Percentiles rank a stretch among this genome's conserved stretches.
These are phyloP conservation scores for Heterotilapia buettikoferi DNA, from an alignment of 2,113 vertebrate species.

Conservation along the genomic window DNA sequence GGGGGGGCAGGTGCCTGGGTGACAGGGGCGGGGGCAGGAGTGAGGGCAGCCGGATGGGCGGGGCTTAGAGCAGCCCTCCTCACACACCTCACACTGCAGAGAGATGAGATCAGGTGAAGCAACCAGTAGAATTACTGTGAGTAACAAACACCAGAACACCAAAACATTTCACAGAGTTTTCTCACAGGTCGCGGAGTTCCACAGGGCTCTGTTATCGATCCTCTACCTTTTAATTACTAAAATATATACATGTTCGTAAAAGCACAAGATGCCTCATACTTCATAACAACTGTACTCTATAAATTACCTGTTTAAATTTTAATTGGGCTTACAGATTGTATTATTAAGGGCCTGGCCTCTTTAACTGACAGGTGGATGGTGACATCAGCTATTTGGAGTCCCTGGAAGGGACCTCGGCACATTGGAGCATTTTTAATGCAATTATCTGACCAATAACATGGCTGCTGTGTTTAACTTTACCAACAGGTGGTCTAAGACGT, in stretches of 20 bases:
- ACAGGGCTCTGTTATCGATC: not conserved
- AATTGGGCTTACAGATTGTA: rapidly evolving
- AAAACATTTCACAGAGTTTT: rapidly evolving
- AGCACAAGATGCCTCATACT: rapidly evolving
- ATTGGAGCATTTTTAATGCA: rapidly evolving
- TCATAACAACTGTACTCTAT: not conserved
- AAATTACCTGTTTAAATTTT: rapidly evolving
- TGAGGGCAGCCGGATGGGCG: constrained; percentile 53
- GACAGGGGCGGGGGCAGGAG: constrained; percentile 47
- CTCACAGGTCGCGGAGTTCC: rapidly evolving
- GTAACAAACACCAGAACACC: rapidly evolving
- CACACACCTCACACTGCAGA: constrained; percentile 54
- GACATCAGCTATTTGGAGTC: rapidly evolving
- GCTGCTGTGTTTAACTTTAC: not conserved
- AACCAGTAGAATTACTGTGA: rapidly evolving
- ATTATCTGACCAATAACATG: not conserved
- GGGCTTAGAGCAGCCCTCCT: constrained; percentile 45
- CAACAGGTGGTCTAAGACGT: not conserved
- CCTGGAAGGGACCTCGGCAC: rapidly evolving
- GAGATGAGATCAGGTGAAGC: not conserved
- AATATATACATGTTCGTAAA: not conserved
- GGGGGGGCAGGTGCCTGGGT: constrained; percentile 45
- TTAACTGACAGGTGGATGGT: not conserved
- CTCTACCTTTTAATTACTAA: not conserved
- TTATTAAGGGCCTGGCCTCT: not conserved